These are phyloP conservation scores for Nemurella pictetii DNA, from an alignment of 2,888 invertebrate genomes.

Conservation along the genomic window DNA sequence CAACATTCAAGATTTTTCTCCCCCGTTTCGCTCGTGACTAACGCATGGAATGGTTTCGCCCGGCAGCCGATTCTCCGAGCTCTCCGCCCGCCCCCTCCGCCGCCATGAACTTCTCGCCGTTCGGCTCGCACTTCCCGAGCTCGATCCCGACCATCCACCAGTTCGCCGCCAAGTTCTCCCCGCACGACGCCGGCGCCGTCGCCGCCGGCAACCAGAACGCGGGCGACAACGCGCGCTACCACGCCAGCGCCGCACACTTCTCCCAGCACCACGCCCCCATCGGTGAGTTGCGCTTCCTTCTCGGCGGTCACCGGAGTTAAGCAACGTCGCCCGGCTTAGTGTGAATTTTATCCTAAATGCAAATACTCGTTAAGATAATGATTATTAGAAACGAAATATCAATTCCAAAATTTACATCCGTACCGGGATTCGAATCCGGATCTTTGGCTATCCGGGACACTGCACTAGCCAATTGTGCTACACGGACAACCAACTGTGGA, in stretches of 20 bases:
- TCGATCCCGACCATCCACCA: conserved; percentile 81
- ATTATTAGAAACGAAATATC: too few species aligned
- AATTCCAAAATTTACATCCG: too few species aligned
- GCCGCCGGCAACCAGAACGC: conserved; percentile 42
- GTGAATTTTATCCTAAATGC: too few species aligned
- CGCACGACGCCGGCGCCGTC: conserved; percentile 47
- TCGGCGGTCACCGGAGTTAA: too few species aligned
- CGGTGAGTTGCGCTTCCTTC: conserved; percentile 45
- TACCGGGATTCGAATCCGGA: too few species aligned
- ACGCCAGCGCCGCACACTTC: conserved; percentile 53
- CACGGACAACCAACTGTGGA: too few species aligned
- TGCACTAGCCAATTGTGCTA: too few species aligned
- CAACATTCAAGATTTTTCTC: too few species aligned
- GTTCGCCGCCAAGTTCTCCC: conserved; percentile 73
- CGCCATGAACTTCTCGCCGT: conserved; percentile 83
- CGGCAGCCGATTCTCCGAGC: conserved; percentile 44
- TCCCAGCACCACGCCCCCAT: conserved; percentile 58
- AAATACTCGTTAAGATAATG: too few species aligned
- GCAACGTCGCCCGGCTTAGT: too few species aligned
- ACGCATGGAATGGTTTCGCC: conserved; percentile 41
- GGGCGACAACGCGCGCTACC: conserved; percentile 42
- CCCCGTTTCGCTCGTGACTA: too few species aligned
- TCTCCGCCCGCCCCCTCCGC: not conserved
- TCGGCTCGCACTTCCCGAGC: conserved; percentile 77
- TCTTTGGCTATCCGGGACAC: too few species aligned